A percentile compares a stretch with the other conserved stretches of the same genome.
Conservation (phyloP, 2,888 invertebrate genomes). For the Tholera decimalis region DNA sequence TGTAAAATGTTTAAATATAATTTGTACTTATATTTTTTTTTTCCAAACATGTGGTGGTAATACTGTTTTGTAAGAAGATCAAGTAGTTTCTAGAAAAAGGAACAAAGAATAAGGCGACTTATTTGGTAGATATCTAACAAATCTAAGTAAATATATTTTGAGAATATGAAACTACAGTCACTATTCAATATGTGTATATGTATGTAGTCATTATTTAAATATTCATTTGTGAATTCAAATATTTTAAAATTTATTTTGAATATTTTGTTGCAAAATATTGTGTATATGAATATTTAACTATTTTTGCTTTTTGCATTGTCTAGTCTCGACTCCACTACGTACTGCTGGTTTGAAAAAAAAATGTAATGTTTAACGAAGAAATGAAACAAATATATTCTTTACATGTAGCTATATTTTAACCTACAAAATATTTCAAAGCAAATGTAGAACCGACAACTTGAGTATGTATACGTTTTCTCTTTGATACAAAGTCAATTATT, state of each 20-base stretch:
- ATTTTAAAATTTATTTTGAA: no score
- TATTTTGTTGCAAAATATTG: no score
- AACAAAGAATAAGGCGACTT: no score
- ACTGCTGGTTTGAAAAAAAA: neutral
- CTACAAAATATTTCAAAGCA: neutral
- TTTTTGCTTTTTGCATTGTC: no score
- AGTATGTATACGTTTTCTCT: neutral
- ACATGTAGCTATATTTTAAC: neutral
- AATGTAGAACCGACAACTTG: slow-evolving; percentile 16
- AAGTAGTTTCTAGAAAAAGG: no score
- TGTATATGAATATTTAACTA: no score
- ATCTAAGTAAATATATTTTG: slow-evolving; percentile 10
- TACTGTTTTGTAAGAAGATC: no score
- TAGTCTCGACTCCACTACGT: no score
- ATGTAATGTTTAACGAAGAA: neutral
- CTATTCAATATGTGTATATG: slow-evolving; percentile 9
- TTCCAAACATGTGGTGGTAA: no score
- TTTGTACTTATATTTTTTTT: no score
- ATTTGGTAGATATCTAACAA: neutral
- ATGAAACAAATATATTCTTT: neutral
- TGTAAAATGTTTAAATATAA: no score
- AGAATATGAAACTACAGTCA: neutral
- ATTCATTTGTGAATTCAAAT: neutral
- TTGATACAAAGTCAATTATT: slow-evolving; percentile 17
- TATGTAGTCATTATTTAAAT: neutral